Evolutionary conservation across 2,888 invertebrate genomes (phyloP), one percentile per base, ranked within the genome.

Genomic region (Macrosiphum euphorbiae): DNA sequence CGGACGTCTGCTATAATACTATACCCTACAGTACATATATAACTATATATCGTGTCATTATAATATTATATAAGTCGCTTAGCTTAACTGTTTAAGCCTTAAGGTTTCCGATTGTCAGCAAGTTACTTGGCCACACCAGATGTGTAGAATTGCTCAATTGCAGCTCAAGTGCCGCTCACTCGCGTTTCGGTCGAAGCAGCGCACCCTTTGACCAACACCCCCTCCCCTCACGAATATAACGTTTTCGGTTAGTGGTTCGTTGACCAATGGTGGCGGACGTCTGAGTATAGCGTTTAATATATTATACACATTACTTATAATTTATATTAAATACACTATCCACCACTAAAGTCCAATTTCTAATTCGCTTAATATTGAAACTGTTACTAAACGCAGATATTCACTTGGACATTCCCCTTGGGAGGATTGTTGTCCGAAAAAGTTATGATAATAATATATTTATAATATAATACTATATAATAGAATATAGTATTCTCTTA

Each of bases 241-340:
- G 92, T 35, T 89, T 44, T 93, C 58, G 84, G 58, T 89, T 84
- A 67, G 24, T 52, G 67, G 44, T n/a, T n/a, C 55, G 44, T 58
- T 93, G 89, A 93, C 92, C 92, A 93, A 93, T 93, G 35, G 78
- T 8, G 78, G 20, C 44, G 78, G 44, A 92, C 84, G 61, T n/a
- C 44, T 47, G 35, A 85, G 41, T 50, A 52, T 16, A 16, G 35
- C n/a, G 61, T n/a, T 7, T n/a, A 58, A 26, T 88, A n/a, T 35
- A 24, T 35, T 26, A 52, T 3, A 88, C 88, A 5, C 28, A 26
- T 78, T 20, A 1, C 20, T 8, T n/a, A 20, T 35, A 24, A 8
- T 8, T n/a, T n/a, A 10, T 58, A 55, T 55, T 55, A 24, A 26
- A 58, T 8, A 35, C 35, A 8, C 35, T 8, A 78, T 20, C 35